Evolutionary conservation across 2,888 invertebrate genomes (phyloP).

Genomic region (Lottia gigantea): DNA sequence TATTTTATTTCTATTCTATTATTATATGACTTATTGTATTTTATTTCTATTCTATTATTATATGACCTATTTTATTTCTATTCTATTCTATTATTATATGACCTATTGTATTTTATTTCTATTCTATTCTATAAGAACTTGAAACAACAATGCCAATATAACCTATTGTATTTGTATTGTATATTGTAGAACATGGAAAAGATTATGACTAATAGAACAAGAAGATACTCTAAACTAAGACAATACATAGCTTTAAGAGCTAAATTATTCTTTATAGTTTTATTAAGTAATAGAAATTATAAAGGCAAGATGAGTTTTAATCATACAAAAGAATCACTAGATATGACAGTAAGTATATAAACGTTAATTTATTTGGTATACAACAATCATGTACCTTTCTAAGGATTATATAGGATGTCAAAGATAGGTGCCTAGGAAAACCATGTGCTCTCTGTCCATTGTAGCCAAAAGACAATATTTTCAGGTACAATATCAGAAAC

Average conservation of each 20-base stretch:
- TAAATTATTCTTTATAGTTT: conserved; percentile 60
- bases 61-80: neutral
- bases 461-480: neutral
- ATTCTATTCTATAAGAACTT: too few relatives aligned
- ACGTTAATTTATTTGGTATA: too few relatives aligned
- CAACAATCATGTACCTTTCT: too few relatives aligned
- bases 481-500: neutral
- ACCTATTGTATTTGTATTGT: neutral
- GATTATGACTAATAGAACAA: conserved; percentile 52
- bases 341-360: conserved; percentile 58
- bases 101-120: too few relatives aligned
- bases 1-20: too few relatives aligned
- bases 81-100: conserved; percentile 21
- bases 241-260: conserved; percentile 56
- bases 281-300: conserved; percentile 60
- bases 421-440: too few relatives aligned
- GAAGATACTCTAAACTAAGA: conserved; percentile 54
- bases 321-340: conserved; percentile 61
- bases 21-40: too few relatives aligned
- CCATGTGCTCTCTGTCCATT: too few relatives aligned
- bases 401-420: too few relatives aligned
- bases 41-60: too few relatives aligned
- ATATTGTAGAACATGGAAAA: conserved; percentile 48
- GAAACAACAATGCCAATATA: conserved; percentile 1
- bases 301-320: conserved; percentile 65